phyloP scores from a whole-genome alignment of 2,113 vertebrate species.

The Pontoporia blainvillei region DNA sequence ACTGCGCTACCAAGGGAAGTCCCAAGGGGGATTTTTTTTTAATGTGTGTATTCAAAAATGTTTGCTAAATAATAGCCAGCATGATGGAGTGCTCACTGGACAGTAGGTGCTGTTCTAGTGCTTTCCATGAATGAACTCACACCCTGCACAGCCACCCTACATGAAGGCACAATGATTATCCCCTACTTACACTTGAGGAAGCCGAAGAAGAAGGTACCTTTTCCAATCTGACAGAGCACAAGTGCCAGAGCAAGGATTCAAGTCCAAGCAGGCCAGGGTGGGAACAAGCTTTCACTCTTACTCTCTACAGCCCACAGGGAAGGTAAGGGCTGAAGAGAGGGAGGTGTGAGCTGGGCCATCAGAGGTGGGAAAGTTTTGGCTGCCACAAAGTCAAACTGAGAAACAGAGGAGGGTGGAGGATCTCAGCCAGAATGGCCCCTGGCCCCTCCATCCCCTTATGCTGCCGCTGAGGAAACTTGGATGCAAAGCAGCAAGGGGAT shows the following conservation, averaged over 20 bases:
- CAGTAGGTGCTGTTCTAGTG: rapidly evolving
- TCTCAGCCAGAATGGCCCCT: background rate
- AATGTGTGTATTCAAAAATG: background rate
- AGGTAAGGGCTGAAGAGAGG: background rate
- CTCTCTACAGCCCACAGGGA: too few species aligned
- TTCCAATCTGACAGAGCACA: background rate
- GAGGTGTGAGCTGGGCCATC: background rate
- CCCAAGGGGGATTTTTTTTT: background rate
- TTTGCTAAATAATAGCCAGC: background rate
- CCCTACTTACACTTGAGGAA: background rate
- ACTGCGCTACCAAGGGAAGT: too few species aligned
- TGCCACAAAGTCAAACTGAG: background rate
- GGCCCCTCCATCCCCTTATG: too few species aligned
- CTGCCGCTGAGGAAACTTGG: background rate
- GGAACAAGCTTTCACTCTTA: rapidly evolving
- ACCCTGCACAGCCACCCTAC: background rate
- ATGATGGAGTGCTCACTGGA: too few species aligned
- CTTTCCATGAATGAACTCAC: background rate
- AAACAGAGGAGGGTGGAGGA: background rate
- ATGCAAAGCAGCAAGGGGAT: background rate
- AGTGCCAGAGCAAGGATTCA: background rate
- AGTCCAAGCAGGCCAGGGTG: rapidly evolving
- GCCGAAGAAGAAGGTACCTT: background rate
- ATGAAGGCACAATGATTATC: too few species aligned
- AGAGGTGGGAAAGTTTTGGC: background rate